Percentiles rank a stretch among this genome's conserved stretches.
These are phyloP conservation scores for Cyprinella venusta DNA, from an alignment of 2,797 vertebrate species.

Conservation along the genomic window DNA sequence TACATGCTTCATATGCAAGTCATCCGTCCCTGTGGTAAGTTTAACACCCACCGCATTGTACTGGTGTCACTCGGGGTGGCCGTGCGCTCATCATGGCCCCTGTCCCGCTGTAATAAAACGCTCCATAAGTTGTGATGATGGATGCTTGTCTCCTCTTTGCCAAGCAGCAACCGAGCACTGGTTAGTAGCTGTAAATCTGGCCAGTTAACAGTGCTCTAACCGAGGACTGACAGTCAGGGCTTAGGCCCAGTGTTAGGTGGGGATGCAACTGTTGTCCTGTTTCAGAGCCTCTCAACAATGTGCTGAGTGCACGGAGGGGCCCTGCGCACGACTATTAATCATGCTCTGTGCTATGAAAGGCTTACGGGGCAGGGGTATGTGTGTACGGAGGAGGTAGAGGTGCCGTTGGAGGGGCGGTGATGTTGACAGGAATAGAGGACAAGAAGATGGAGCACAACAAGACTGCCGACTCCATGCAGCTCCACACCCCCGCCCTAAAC, in stretches of 20 bases:
- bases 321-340: slow-evolving; percentile 83
- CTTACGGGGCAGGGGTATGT: not conserved
- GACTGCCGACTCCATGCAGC: slow-evolving; percentile 48
- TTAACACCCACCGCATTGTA: slow-evolving; percentile 35
- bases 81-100: slow-evolving; percentile 48
- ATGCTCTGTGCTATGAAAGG: slow-evolving; percentile 63
- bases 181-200: slow-evolving; percentile 86
- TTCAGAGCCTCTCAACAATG: slow-evolving; percentile 82
- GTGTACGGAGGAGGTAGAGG: slow-evolving; percentile 49
- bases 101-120: slow-evolving; percentile 63
- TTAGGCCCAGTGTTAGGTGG: slow-evolving; percentile 81
- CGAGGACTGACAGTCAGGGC: slow-evolving; percentile 81
- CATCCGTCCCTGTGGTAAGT: slow-evolving; percentile 44
- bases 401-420: slow-evolving; percentile 66
- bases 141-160: slow-evolving; percentile 64
- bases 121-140: slow-evolving; percentile 67
- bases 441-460: slow-evolving; percentile 72
- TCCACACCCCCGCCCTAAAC: not conserved
- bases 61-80: slow-evolving; percentile 42
- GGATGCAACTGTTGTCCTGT: slow-evolving; percentile 85
- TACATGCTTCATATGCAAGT: slow-evolving; percentile 44
- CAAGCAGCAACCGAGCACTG: slow-evolving; percentile 74
- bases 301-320: slow-evolving; percentile 82
- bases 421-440: slow-evolving; percentile 80
- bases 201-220: slow-evolving; percentile 82